These are phyloP conservation scores for Condylostylus longicornis DNA, from an alignment of 1,140 invertebrate genomes.

Conservation along the genomic window DNA sequence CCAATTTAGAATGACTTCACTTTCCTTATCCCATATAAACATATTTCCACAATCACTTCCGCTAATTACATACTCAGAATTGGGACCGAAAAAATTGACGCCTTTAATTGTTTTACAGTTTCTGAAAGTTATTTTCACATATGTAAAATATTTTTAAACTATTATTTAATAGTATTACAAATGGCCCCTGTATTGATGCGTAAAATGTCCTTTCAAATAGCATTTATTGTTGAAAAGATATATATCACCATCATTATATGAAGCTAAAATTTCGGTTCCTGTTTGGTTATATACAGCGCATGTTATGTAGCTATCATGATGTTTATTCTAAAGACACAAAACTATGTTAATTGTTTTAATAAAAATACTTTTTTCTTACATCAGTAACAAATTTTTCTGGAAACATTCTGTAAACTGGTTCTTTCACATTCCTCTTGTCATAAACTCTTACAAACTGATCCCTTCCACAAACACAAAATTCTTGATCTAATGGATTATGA, in stretches of 20 bases:
- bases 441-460: conserved; percentile 49
- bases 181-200: conserved; percentile 66
- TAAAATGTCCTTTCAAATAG: conserved; percentile 38
- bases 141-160: not conserved
- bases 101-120: conserved; percentile 79
- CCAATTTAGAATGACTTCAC: conserved; percentile 76
- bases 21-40: conserved; percentile 85
- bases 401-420: conserved; percentile 35
- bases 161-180: conserved; percentile 14
- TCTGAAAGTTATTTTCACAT: conserved; percentile 16
- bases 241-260: conserved; percentile 88
- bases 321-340: conserved; percentile 4
- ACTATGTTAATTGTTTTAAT: conserved; percentile 5
- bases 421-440: conserved; percentile 46
- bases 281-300: conserved; percentile 83
- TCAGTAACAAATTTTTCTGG: conserved; percentile 24
- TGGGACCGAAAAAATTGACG: conserved; percentile 84
- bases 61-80: conserved; percentile 78
- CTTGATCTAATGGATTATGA: conserved; percentile 61
- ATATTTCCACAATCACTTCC: conserved; percentile 93
- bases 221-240: conserved; percentile 69
- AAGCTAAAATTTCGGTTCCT: conserved; percentile 76
- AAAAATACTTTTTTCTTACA: conserved; percentile 11
- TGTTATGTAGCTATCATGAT: conserved; percentile 48
- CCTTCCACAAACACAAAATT: conserved; percentile 69